Evolutionary conservation across 2,113 vertebrate genomes (phyloP), one percentile per base, ranked within the genome.

Genomic region (Thalassoma bifasciatum): DNA sequence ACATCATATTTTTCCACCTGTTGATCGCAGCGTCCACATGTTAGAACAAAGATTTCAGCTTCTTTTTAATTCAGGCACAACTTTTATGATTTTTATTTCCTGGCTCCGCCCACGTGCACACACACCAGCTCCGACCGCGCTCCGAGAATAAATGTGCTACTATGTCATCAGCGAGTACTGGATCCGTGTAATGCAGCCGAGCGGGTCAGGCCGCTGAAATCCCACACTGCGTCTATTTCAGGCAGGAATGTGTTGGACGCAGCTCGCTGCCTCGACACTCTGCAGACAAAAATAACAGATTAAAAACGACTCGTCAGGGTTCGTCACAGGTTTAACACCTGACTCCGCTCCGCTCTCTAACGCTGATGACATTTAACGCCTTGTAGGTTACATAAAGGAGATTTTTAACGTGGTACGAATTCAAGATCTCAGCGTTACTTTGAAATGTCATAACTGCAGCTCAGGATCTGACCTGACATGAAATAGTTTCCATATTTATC

Each of bases 181-280:
- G 47, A 70, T 81, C 62, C 62, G 77, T 63, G 75, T 52, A 65
- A 70, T 36, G 62, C 72, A 81, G 72, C 75, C 23, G 72, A 71
- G 75, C 50, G 4, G 79, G 64, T 85, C 79, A 38, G 53, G 36
- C 42, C 12, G 23, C 5, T 64, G 81, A 69, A 84, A 86, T 70
- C 40, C 76, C 40, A 67, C 74, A 76, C 81, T 40, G 0, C 2
- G 54, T 86, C 83, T 88, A 88, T 89, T 87, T 72, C 66, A 62
- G 85, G 63, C 62, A 68, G 81, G 73, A 82, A 87, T 82, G 80
- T 44, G 54, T 65, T 75, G 77, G 82, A 71, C 12, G 50, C 23
- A 11, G 30, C 46, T 77, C 30, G 26, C 51, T 7, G 60, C 72
- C 54, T 46, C n/a, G 0, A 72, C 52, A 36, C 66, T 38, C 21